Conservation (phyloP, 2,113 vertebrate genomes). For the Panthera tigris region DNA sequence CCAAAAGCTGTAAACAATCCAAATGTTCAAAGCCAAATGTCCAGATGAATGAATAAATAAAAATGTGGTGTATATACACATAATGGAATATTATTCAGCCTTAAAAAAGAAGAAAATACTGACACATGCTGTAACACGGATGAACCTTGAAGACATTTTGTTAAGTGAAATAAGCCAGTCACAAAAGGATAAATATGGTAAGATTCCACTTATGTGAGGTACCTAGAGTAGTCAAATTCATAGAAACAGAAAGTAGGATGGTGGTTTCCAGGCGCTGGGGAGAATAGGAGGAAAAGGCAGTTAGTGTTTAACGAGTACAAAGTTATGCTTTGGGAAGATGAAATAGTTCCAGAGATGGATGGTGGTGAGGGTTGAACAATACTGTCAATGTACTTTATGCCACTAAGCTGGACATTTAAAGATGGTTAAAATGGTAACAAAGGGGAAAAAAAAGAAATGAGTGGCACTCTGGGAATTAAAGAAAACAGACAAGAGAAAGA, state of each 20-base stretch:
- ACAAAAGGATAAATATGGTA: not conserved
- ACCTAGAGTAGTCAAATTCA: slow-evolving; percentile 23
- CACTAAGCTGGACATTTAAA: not conserved
- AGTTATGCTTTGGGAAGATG: slow-evolving; percentile 11
- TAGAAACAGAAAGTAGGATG: slow-evolving; percentile 26
- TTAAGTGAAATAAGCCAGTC: slow-evolving; percentile 25
- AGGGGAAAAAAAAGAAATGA: not conserved
- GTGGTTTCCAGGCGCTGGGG: not conserved
- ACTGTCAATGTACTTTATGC: not conserved
- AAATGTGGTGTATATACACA: not conserved
- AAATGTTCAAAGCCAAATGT: slow-evolving; percentile 15
- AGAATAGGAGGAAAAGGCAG: not conserved
- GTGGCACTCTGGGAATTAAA: not conserved
- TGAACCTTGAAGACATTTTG: not conserved
- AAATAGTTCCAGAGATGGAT: not conserved
- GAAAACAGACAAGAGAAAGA: not conserved
- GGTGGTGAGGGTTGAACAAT: not conserved
- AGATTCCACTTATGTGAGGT: not conserved
- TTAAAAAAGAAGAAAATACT: slow-evolving; percentile 49
- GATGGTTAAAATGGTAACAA: slow-evolving; percentile 15
- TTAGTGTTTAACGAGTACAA: not conserved
- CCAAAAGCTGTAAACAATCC: slow-evolving; percentile 30
- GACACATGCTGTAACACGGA: not conserved
- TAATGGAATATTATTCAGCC: slow-evolving; percentile 2
- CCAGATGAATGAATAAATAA: slow-evolving; percentile 16